Base-by-base conservation (phyloP, 2,888 invertebrate species). In the Sesamia inferens region DNA sequence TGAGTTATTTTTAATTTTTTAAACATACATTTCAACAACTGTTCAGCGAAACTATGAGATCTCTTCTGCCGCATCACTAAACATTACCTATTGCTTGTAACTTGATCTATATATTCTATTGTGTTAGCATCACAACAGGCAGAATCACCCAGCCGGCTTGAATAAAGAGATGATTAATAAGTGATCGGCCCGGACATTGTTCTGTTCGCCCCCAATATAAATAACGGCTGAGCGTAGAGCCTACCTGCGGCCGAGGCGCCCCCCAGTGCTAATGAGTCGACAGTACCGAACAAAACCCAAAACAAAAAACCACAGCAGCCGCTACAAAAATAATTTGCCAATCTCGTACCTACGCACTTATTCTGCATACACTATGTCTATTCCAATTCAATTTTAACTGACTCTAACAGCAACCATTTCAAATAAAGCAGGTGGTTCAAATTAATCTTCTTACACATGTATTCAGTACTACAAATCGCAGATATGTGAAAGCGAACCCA, bases 141-240 rank as follows among this genome's bases (percentile, higher is more conserved):
- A 87, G 91, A 92, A 91, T 88, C 85, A 85, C 88, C 90, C 89
- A 79, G 85, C 83, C 92, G 93, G 93, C 87, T 79, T 79, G 84
- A 71, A 88, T 91, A 93, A 93, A 93, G 92, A 89, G 87, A 92
- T 94, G 94, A 95, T 94, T 94, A 94, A 95, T 94, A 92, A 88
- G 90, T 88, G 86, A 88, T 90, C 88, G 88, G 81, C 82, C 83
- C 88, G 87, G 88, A 91, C 89, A 94, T 94, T 94, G 93, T 94
- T 94, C 92, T 88, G 87, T 81, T 88, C 87, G 88, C 90, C 89
- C 88, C 85, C 86, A 88, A 87, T 91, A 93, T 94, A 94, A 94
- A 93, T 94, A 94, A 93, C 88, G 88, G 83, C 78, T 81, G 79
- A 75, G 76, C 80, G 85, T 79, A 76, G 77, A 83, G 86, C 86